Conservation (phyloP, 2,888 invertebrate species). For the Lacanobia oleracea region DNA sequence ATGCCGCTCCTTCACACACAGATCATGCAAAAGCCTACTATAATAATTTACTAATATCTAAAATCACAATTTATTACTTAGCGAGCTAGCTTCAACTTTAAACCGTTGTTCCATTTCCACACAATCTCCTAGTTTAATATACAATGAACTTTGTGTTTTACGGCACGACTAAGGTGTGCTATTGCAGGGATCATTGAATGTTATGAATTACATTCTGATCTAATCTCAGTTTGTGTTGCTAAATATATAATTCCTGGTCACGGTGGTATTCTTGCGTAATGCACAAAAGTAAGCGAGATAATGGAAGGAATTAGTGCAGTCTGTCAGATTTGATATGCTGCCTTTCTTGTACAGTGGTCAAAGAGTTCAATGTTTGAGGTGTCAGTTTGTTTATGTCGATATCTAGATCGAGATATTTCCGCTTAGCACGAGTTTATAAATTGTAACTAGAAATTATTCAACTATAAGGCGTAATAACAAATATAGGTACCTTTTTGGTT, state of each 20-base stretch:
- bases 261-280: constrained; percentile 39
- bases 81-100: constrained; percentile 46
- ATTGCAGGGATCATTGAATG: constrained; percentile 57
- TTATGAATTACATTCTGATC: constrained; percentile 56
- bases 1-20: constrained; percentile 22
- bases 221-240: constrained; percentile 50
- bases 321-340: constrained; percentile 34
- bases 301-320: constrained; percentile 43
- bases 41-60: constrained; percentile 49
- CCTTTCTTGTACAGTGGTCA: constrained; percentile 26
- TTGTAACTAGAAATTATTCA: not conserved
- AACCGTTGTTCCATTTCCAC: constrained; percentile 45
- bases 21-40: constrained; percentile 45
- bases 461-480: not conserved
- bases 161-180: constrained; percentile 42
- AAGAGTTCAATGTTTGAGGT: constrained; percentile 17
- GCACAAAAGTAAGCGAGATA: constrained; percentile 44
- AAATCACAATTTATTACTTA: constrained; percentile 54
- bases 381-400: constrained; percentile 24
- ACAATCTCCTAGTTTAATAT: constrained; percentile 45
- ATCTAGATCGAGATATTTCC: constrained; percentile 6
- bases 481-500: too few species aligned
- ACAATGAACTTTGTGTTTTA: constrained; percentile 59
- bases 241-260: constrained; percentile 54
- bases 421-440: constrained; percentile 4